Conservation (phyloP, 1,140 invertebrate species). For the Gonioctena quinquepunctata region DNA sequence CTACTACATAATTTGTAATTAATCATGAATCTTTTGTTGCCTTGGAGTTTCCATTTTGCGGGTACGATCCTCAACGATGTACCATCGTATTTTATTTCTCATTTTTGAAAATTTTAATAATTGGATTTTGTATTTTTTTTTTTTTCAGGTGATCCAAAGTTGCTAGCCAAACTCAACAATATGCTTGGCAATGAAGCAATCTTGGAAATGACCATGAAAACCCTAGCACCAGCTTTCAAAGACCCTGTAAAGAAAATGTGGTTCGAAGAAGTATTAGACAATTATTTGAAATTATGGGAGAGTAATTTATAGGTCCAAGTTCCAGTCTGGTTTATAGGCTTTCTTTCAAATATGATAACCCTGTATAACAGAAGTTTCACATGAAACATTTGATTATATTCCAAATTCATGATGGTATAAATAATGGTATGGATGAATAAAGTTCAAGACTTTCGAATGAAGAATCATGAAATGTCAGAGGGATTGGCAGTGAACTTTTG, state of each 20-base stretch:
- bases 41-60: too few relatives aligned
- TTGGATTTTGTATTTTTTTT: too few relatives aligned
- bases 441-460: neutral
- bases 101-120: too few relatives aligned
- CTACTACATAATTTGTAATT: too few relatives aligned
- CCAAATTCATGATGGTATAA: too few relatives aligned
- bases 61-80: too few relatives aligned
- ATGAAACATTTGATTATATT: too few relatives aligned
- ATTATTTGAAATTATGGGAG: conserved; percentile 86
- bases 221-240: conserved; percentile 75
- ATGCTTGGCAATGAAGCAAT: conserved; percentile 82
- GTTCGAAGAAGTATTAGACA: conserved; percentile 85
- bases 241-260: conserved; percentile 72
- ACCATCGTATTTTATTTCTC: neutral
- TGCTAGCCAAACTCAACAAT: conserved; percentile 72
- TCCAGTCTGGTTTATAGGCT: neutral
- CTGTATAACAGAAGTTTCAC: too few relatives aligned
- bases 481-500: neutral
- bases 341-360: too few relatives aligned
- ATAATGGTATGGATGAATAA: too few relatives aligned
- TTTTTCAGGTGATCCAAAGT: conserved; percentile 64
- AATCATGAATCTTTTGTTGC: too few relatives aligned
- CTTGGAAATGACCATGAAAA: conserved; percentile 76
- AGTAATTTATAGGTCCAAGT: conserved; percentile 61
- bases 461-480: neutral